These are phyloP conservation scores for Autographa pulchrina DNA, from an alignment of 2,888 invertebrate genomes.

Conservation along the genomic window DNA sequence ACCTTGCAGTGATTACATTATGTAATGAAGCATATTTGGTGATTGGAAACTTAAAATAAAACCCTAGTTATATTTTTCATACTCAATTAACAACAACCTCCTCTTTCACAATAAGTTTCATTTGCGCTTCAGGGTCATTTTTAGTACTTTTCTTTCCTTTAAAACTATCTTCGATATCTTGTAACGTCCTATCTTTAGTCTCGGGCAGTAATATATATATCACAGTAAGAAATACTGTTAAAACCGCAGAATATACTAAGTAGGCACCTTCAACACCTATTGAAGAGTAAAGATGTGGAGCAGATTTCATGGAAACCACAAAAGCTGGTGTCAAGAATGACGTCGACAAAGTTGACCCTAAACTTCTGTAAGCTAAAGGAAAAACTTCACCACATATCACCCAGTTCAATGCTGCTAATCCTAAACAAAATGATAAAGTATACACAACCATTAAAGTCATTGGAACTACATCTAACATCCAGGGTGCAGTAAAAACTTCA, in stretches of 20 bases:
- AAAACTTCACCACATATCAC: slow-evolving; percentile 87
- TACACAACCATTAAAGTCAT: slow-evolving; percentile 82
- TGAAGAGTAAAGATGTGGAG: slow-evolving; percentile 82
- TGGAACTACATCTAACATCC: slow-evolving; percentile 77
- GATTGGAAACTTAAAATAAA: slow-evolving; percentile 18
- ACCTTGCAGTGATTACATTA: neutral
- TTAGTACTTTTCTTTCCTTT: slow-evolving; percentile 73
- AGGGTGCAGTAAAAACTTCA: slow-evolving; percentile 70
- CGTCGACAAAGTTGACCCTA: slow-evolving; percentile 84
- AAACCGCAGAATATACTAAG: slow-evolving; percentile 79
- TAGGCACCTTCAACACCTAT: slow-evolving; percentile 85
- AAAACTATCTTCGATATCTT: slow-evolving; percentile 85
- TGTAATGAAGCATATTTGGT: slow-evolving; percentile 26
- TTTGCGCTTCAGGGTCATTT: slow-evolving; percentile 78
- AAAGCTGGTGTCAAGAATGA: slow-evolving; percentile 84
- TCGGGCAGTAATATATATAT: slow-evolving; percentile 82
- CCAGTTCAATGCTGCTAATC: slow-evolving; percentile 84
- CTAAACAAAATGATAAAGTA: slow-evolving; percentile 83
- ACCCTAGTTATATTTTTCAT: neutral
- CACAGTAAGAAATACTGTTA: slow-evolving; percentile 76
- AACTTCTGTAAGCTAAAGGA: slow-evolving; percentile 84
- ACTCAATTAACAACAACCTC: slow-evolving; percentile 51
- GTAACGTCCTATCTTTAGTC: slow-evolving; percentile 84
- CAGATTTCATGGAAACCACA: slow-evolving; percentile 86
- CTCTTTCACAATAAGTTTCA: slow-evolving; percentile 75